Conservation (phyloP, 2,888 invertebrate species). For the Punctoribates punctum region DNA sequence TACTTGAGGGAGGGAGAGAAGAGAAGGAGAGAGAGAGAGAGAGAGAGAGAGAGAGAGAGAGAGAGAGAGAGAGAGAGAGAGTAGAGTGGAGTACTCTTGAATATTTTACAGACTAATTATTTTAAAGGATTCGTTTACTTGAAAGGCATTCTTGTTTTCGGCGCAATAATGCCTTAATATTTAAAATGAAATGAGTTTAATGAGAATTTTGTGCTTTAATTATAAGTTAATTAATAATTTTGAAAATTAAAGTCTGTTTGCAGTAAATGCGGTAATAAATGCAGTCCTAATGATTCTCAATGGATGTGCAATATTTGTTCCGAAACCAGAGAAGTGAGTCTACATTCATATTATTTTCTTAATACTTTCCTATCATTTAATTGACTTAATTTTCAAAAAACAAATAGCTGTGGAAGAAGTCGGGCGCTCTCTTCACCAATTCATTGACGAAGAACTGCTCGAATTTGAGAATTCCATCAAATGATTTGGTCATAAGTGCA, state of each 20-base stretch:
- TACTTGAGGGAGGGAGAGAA: too few relatives aligned
- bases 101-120: too few relatives aligned
- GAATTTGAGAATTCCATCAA: neutral
- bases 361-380: too few relatives aligned
- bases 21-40: too few relatives aligned
- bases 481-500: neutral
- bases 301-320: slow-evolving; percentile 12
- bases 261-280: neutral
- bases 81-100: too few relatives aligned
- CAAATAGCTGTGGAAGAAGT: neutral
- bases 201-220: neutral
- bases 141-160: too few relatives aligned
- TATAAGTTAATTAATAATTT: neutral
- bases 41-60: too few relatives aligned
- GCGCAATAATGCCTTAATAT: too few relatives aligned
- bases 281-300: neutral
- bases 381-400: too few relatives aligned
- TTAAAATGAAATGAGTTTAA: too few relatives aligned
- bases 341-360: neutral
- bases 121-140: too few relatives aligned
- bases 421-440: neutral
- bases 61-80: too few relatives aligned
- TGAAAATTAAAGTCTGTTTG: neutral
- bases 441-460: neutral
- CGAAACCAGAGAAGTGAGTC: neutral